These are phyloP conservation scores for Procambarus virginalis DNA, from an alignment of 1,140 invertebrate genomes.

Conservation along the genomic window DNA sequence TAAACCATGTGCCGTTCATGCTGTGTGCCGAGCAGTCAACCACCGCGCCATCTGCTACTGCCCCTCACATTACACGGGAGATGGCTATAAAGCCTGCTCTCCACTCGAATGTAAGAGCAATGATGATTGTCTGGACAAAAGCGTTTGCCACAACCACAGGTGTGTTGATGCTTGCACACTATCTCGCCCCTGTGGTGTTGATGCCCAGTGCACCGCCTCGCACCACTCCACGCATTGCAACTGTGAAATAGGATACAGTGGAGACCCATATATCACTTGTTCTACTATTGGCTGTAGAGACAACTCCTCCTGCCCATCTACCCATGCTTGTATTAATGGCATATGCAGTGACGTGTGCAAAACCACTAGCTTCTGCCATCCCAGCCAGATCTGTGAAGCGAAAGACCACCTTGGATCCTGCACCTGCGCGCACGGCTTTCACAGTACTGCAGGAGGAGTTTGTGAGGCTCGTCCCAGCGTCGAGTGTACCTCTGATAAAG, in stretches of 20 bases:
- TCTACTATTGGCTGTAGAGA: slow-evolving; percentile 83
- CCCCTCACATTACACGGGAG: slow-evolving; percentile 86
- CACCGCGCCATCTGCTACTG: slow-evolving; percentile 83
- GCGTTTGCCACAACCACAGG: slow-evolving; percentile 85
- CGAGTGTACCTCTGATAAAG: slow-evolving; percentile 86
- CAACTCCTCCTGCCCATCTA: slow-evolving; percentile 82
- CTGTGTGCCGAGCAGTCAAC: slow-evolving; percentile 80
- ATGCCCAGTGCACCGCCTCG: slow-evolving; percentile 72
- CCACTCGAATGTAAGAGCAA: slow-evolving; percentile 83
- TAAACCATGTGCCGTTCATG: slow-evolving; percentile 87
- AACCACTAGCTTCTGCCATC: slow-evolving; percentile 83
- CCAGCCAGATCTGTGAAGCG: slow-evolving; percentile 84
- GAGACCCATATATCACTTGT: slow-evolving; percentile 86
- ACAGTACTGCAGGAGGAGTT: slow-evolving; percentile 77
- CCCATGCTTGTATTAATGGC: slow-evolving; percentile 83
- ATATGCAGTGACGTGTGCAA: slow-evolving; percentile 86
- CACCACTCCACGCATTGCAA: slow-evolving; percentile 86
- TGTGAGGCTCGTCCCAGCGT: slow-evolving; percentile 85
- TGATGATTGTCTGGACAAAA: slow-evolving; percentile 84
- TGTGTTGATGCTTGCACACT: slow-evolving; percentile 82
- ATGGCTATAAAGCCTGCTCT: slow-evolving; percentile 81
- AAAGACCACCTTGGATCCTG: slow-evolving; percentile 72
- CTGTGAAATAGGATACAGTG: slow-evolving; percentile 85
- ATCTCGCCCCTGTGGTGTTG: slow-evolving; percentile 75
- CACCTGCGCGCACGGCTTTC: slow-evolving; percentile 72